Percentiles rank a stretch among this genome's conserved stretches.
Conservation (phyloP, 2,797 vertebrate species). For the Merluccius polli region DNA sequence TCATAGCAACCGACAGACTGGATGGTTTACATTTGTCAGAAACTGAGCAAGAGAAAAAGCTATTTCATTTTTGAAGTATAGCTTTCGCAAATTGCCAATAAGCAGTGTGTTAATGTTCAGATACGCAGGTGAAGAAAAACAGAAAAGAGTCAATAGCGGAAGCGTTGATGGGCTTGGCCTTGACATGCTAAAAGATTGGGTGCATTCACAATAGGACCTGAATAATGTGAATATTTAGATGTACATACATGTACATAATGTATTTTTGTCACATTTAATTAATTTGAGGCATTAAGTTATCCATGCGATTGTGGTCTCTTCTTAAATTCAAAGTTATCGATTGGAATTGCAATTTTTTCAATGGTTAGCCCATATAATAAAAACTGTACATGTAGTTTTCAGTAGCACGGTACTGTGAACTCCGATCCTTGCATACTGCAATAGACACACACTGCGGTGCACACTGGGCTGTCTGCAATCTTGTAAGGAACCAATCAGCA, state of each 20-base stretch:
- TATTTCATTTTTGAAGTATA: background rate
- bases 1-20: background rate
- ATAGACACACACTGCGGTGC: background rate
- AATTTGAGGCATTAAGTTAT: no score
- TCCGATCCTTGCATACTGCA: background rate
- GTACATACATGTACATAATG: background rate
- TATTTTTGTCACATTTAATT: background rate
- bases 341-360: background rate
- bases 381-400: background rate
- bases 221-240: background rate
- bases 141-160: background rate
- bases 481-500: conserved; percentile 26
- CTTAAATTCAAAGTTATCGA: background rate
- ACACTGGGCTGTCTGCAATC: conserved; percentile 24
- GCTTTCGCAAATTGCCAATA: background rate
- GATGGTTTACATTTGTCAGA: background rate
- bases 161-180: background rate
- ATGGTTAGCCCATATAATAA: background rate
- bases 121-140: background rate
- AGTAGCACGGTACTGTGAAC: background rate
- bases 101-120: background rate
- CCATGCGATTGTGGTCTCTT: no score
- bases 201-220: background rate
- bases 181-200: conserved; percentile 3
- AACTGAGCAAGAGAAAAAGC: background rate